Evolutionary conservation across 2,888 invertebrate species (phyloP).

Genomic region (Zygaena filipendulae): DNA sequence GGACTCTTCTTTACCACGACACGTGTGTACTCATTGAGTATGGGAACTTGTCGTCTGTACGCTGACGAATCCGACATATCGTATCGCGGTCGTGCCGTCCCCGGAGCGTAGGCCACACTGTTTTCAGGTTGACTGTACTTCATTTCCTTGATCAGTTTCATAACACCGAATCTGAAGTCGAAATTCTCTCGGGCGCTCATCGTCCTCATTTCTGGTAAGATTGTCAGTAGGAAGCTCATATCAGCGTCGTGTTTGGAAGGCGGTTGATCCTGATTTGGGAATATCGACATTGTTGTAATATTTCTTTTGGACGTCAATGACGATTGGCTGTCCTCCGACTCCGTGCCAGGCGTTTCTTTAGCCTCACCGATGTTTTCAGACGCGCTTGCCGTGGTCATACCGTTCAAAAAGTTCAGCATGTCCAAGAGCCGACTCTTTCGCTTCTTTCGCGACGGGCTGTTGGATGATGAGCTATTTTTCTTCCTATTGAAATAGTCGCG

Average conservation of each 20-base stretch:
- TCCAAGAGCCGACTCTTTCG: too few species aligned
- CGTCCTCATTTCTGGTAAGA: slow-evolving; percentile 20
- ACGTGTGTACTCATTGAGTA: too few species aligned
- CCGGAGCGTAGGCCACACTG: slow-evolving; percentile 8
- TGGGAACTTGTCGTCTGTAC: too few species aligned
- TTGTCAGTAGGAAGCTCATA: slow-evolving; percentile 17
- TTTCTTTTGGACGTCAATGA: slow-evolving; percentile 5
- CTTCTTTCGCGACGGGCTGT: too few species aligned
- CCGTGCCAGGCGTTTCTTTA: slow-evolving; percentile 1
- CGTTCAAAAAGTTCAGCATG: too few species aligned
- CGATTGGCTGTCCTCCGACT: slow-evolving; percentile 9
- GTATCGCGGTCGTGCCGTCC: slow-evolving; percentile 3
- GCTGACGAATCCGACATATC: slow-evolving; percentile 5
- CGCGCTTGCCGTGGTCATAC: too few species aligned
- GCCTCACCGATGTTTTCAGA: too few species aligned
- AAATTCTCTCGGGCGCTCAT: slow-evolving; percentile 18
- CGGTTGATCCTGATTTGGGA: too few species aligned
- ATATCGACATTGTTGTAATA: not conserved
- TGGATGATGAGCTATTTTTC: too few species aligned
- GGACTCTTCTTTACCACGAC: too few species aligned
- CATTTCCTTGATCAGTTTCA: slow-evolving; percentile 19
- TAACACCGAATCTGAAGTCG: slow-evolving; percentile 20
- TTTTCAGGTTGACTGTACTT: slow-evolving; percentile 16
- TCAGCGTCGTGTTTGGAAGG: slow-evolving; percentile 13
- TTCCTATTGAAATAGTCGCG: too few species aligned